Evolutionary conservation across 2,888 invertebrate genomes (phyloP).

Genomic region (Gari tellinella): DNA sequence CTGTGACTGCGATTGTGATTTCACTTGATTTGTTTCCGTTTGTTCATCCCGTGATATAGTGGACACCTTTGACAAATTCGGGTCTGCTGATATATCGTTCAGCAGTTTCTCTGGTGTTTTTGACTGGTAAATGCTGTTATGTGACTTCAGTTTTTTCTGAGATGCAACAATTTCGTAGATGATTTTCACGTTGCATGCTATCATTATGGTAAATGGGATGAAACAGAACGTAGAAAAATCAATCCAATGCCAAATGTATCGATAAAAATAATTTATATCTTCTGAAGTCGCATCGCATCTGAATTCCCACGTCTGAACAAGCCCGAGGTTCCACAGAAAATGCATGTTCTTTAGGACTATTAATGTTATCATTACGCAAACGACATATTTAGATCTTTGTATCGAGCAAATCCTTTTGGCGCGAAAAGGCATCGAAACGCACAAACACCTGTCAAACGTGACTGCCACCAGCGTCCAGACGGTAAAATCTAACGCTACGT

Average conservation of each 20-base stretch:
- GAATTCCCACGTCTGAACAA: conserved; percentile 47
- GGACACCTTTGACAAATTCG: too few species aligned
- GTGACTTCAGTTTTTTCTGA: conserved; percentile 31
- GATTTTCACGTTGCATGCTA: conserved; percentile 69
- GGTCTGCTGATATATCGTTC: background rate
- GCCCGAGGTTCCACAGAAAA: conserved; percentile 76
- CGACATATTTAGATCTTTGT: conserved; percentile 62
- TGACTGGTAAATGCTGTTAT: background rate
- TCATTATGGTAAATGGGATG: conserved; percentile 73
- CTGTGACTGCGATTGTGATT: too few species aligned
- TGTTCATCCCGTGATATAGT: too few species aligned
- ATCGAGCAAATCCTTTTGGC: conserved; percentile 71
- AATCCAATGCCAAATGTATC: conserved; percentile 73
- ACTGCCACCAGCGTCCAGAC: conserved; percentile 80
- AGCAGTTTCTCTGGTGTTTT: background rate
- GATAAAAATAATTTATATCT: conserved; percentile 28
- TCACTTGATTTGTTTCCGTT: too few species aligned
- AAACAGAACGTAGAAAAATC: conserved; percentile 72
- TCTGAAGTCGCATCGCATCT: conserved; percentile 38
- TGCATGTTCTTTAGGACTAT: conserved; percentile 74
- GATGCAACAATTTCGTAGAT: conserved; percentile 64
- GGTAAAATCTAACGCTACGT: conserved; percentile 74
- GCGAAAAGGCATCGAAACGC: conserved; percentile 76
- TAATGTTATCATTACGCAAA: conserved; percentile 49
- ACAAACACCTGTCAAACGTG: conserved; percentile 79